phyloP scores from a whole-genome alignment of 2,888 invertebrate species.

The Nezara viridula region DNA sequence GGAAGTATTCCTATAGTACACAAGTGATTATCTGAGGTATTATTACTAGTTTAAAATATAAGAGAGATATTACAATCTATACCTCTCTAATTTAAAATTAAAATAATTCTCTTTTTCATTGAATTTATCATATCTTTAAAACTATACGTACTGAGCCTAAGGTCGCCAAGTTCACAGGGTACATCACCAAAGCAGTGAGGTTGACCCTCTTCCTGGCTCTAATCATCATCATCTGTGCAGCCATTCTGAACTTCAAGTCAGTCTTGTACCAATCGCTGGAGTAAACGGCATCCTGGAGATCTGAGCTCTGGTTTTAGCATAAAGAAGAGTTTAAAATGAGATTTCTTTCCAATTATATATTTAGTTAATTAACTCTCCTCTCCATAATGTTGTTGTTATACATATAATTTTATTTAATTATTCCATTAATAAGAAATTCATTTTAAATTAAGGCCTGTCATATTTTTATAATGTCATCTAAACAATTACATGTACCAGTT shows the following conservation, averaged over 20 bases:
- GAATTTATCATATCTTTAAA: not conserved
- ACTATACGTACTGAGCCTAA: not conserved
- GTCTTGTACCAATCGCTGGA: slow-evolving; percentile 9
- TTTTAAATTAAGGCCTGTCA: too few relatives aligned
- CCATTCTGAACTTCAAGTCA: not conserved
- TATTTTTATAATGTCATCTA: too few relatives aligned
- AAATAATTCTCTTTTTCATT: not conserved
- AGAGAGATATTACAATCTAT: too few relatives aligned
- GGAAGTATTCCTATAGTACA: too few relatives aligned
- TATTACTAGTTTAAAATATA: too few relatives aligned
- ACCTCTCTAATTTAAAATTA: not conserved
- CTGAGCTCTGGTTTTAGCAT: not conserved
- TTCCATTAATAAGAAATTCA: too few relatives aligned
- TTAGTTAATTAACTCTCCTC: too few relatives aligned
- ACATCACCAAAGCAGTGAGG: not conserved
- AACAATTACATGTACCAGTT: too few relatives aligned
- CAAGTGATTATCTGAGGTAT: too few relatives aligned
- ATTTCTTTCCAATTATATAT: not conserved
- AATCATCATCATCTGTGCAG: not conserved
- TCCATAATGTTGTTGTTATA: too few relatives aligned
- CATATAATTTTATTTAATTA: too few relatives aligned
- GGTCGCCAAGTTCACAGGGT: not conserved
- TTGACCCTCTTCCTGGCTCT: not conserved
- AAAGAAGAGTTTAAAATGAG: not conserved
- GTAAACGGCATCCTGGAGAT: not conserved